These are phyloP conservation scores for Tachyglossus aculeatus DNA, from an alignment of 2,797 vertebrate species.

Conservation along the genomic window DNA sequence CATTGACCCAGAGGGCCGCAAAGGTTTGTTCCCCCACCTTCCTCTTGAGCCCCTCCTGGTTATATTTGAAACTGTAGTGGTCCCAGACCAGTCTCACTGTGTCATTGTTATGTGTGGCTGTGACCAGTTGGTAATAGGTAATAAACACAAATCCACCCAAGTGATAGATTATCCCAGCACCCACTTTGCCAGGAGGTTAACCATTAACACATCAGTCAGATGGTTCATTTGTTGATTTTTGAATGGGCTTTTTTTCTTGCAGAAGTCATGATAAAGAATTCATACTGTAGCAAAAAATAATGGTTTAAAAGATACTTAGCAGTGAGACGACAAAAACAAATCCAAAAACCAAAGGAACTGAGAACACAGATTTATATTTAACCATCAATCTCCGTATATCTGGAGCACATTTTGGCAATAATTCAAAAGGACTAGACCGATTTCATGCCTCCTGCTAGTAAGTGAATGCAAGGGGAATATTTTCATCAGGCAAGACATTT, in stretches of 20 bases:
- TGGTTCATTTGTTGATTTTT: no score
- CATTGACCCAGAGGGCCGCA: no score
- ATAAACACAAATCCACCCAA: no score
- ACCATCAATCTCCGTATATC: conserved; percentile 65
- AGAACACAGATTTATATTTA: conserved; percentile 71
- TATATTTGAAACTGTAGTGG: no score
- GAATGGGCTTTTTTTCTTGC: conserved; percentile 41
- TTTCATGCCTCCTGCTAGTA: conserved; percentile 66
- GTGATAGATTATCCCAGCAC: no score
- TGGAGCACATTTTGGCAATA: conserved; percentile 66
- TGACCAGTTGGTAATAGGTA: no score
- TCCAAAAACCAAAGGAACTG: conserved; percentile 63
- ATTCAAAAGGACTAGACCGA: conserved; percentile 63
- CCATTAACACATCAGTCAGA: no score
- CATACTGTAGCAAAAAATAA: conserved; percentile 40
- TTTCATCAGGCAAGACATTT: conserved; percentile 71
- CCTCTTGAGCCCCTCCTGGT: background rate
- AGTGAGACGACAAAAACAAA: conserved; percentile 47
- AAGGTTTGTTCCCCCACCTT: background rate
- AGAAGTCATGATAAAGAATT: conserved; percentile 46
- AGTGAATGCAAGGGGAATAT: conserved; percentile 73
- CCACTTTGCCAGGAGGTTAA: no score
- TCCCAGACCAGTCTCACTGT: no score
- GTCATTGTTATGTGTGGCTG: no score
- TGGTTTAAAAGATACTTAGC: conserved; percentile 62